Base-by-base conservation (phyloP, 2,113 vertebrate genomes). In the Haemorhous mexicanus region DNA sequence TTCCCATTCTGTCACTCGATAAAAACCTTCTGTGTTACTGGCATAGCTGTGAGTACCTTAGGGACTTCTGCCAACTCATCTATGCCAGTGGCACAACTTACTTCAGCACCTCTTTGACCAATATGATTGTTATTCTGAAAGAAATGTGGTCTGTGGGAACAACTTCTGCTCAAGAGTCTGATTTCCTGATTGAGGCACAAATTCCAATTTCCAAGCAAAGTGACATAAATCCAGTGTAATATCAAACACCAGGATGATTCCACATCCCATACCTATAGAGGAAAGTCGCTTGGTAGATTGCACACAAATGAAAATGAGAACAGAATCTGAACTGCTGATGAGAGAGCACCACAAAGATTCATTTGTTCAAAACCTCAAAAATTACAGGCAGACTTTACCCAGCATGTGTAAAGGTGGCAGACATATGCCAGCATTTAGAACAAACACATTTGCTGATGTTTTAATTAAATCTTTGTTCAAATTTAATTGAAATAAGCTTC, bases 341-440 rank as follows among this genome's bases (percentile, higher is more conserved):
- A 56, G 80, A 84, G 17, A 59, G 15, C n/a, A 37, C n/a, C 77
- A 87, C 84, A 91, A 89, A 91, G 80, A 81, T 89, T 78, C 62
- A 82, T 50, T 94, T 94, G 77, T 69, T 87, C 69, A 43, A 84
- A 94, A 83, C 14, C 35, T 72, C 56, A 87, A 56, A 91, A 68
- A 78, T 52, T 70, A 62, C 58, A 56, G 73, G 39, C 73, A 92
- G 89, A 64, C 62, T 87, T 88, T 68, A 68, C 61, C 56, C 82
- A 95, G 79, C 78, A n/a, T 39, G 50, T 83, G 55, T 59, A 81
- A 87, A 91, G 85, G 92, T 94, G 74, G 62, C 53, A 94, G 81
- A 63, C 88, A 66, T 56, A 80, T 6, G 17, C 43, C 50, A 74
- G 18, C 8, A 0, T 81, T 93, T 93, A 89, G 74, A 90, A 61